These are phyloP conservation scores for Macaca nemestrina DNA, from an alignment of 2,113 vertebrate genomes.

Conservation along the genomic window DNA sequence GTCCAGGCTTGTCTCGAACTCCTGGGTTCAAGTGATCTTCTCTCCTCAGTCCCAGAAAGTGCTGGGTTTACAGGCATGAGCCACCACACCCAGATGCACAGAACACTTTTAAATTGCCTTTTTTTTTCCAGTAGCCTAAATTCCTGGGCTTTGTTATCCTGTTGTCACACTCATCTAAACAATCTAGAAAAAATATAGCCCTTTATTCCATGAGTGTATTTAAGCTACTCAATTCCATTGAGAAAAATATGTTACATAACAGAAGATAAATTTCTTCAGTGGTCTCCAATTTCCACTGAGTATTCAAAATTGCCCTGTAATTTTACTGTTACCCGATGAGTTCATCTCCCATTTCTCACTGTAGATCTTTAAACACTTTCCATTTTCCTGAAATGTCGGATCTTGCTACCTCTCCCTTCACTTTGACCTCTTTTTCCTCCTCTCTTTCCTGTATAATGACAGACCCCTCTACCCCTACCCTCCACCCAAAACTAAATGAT, in stretches of 20 bases:
- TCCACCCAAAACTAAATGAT: background rate
- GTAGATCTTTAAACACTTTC: background rate
- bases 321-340: background rate
- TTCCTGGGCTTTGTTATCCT: background rate
- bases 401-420: background rate
- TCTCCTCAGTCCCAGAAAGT: no score
- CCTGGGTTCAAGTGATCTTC: no score
- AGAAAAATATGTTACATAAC: background rate
- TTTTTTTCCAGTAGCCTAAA: background rate
- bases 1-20: no score
- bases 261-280: background rate
- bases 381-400: background rate
- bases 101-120: background rate
- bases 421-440: background rate
- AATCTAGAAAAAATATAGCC: background rate
- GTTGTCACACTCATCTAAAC: background rate
- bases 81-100: background rate
- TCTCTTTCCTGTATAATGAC: background rate
- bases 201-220: background rate
- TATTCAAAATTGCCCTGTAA: background rate
- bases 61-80: no score
- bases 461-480: background rate
- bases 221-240: background rate
- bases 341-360: background rate
- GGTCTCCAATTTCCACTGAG: background rate